Conservation (phyloP, 2,113 vertebrate species). For the Actinemys pallida region DNA sequence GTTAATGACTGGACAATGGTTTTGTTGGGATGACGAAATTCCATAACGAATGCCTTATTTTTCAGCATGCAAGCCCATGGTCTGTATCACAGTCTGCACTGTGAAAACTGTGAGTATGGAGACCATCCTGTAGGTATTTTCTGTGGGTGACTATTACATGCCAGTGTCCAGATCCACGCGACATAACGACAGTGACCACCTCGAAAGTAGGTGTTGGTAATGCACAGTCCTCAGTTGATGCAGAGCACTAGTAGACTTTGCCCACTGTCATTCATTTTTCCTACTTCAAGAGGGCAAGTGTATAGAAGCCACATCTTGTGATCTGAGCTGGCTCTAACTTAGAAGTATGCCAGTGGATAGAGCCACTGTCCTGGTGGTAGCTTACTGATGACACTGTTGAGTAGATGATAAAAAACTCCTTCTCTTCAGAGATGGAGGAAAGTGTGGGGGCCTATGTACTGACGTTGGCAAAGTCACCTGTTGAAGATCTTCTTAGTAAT, state of each 20-base stretch:
- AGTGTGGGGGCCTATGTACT: not conserved
- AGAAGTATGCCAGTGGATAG: not conserved
- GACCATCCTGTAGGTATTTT: not conserved
- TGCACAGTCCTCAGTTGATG: not conserved
- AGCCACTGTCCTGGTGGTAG: not conserved
- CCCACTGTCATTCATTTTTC: not conserved
- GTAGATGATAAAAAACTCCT: not conserved
- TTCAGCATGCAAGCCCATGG: not conserved
- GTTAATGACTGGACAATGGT: not conserved
- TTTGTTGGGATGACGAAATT: not conserved
- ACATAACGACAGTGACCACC: accelerated
- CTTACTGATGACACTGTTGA: not conserved
- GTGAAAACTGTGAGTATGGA: not conserved
- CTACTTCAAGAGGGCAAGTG: not conserved
- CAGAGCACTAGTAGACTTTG: not conserved
- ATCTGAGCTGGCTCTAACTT: not conserved
- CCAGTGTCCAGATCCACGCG: not conserved
- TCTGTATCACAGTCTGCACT: not conserved
- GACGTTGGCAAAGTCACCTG: no score
- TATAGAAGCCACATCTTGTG: not conserved
- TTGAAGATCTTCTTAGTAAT: no score
- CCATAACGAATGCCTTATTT: not conserved
- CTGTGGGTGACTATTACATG: not conserved
- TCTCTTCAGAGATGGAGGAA: not conserved
- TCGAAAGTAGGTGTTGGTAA: not conserved